Base-by-base conservation (phyloP, 2,113 vertebrate species). In the Cavia aperea region DNA sequence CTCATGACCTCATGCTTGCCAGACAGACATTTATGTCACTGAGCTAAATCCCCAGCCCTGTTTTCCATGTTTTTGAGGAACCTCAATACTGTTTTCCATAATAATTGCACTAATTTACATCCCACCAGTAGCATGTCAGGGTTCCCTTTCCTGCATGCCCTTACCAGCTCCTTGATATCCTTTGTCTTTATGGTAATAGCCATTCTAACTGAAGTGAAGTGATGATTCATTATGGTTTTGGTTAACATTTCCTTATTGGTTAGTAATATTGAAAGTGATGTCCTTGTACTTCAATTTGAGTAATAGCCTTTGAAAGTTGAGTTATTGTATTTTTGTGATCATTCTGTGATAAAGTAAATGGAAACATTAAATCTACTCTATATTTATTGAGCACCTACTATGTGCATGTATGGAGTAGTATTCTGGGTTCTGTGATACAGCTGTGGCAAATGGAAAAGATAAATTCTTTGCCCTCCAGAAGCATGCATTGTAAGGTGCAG, bases 221-320 rank as follows among this genome's bases (percentile, higher is more conserved):
- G n/a, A 33, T 33, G 31, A 14, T 2, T 77, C n/a, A 62, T 63
- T 46, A 4, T 46, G n/a, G 29, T 63, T 36, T 88, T 62, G 39
- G n/a, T 77, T 33, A 77, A 8, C 11, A 16, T 49, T 63, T 77
- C 39, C 56, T 18, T 77, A 23, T 62, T 63, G 86, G 29, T 33
- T 77, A 62, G 29, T 77, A 43, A 49, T 36, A 19, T 24, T 60
- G 39, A 62, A 46, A 16, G 29, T 26, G 62, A 46, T 65, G 1
- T 70, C 58, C 36, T 75, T 92, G 3, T 81, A 75, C 49, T 89
- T 94, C 36, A 85, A 21, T 92, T 83, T 91, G 46, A 91, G 46
- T 89, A 84, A 90, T 56, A 68, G 14, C 7, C 58, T 90, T 90
- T 90, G 23, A 77, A 85, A 85, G 12, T 84, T 75, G 62, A 70